phyloP scores from a whole-genome alignment of 2,113 vertebrate genomes.

The Tetrax tetrax region DNA sequence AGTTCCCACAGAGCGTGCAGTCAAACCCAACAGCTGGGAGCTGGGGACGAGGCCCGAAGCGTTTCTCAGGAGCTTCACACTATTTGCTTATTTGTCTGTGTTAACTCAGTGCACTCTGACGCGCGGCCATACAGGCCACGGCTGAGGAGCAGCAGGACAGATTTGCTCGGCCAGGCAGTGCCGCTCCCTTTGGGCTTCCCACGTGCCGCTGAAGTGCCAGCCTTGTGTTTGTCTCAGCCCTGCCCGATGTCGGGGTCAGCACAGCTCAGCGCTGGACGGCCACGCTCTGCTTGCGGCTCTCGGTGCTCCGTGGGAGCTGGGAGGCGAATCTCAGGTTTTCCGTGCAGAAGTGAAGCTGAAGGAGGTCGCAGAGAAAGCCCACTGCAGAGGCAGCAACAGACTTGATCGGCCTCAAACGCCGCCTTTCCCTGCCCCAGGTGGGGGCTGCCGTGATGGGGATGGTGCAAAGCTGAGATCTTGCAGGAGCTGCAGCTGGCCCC shows the following conservation, averaged over 20 bases:
- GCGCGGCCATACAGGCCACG: accelerated
- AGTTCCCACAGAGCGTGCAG: accelerated
- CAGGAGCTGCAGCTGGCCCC: not conserved
- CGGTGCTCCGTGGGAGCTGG: accelerated
- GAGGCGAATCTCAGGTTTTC: not conserved
- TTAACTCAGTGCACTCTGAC: accelerated
- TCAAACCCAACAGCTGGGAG: not conserved
- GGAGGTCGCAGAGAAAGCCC: not conserved
- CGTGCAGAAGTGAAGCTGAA: not conserved
- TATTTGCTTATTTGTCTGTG: no score
- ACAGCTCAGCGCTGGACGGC: not conserved
- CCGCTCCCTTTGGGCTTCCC: not conserved
- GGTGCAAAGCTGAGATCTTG: no score
- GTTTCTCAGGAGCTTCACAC: not conserved
- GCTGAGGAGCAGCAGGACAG: not conserved
- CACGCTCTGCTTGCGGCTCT: not conserved
- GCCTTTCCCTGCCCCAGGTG: not conserved
- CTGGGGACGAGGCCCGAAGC: accelerated
- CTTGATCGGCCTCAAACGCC: not conserved
- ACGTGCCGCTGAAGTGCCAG: accelerated
- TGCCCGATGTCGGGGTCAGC: not conserved
- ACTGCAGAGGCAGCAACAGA: not conserved
- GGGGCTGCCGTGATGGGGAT: no score
- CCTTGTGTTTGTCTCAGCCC: not conserved
- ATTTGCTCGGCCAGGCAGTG: accelerated